phyloP scores from a whole-genome alignment of 2,113 vertebrate genomes.

The Emydura subglobosa region DNA sequence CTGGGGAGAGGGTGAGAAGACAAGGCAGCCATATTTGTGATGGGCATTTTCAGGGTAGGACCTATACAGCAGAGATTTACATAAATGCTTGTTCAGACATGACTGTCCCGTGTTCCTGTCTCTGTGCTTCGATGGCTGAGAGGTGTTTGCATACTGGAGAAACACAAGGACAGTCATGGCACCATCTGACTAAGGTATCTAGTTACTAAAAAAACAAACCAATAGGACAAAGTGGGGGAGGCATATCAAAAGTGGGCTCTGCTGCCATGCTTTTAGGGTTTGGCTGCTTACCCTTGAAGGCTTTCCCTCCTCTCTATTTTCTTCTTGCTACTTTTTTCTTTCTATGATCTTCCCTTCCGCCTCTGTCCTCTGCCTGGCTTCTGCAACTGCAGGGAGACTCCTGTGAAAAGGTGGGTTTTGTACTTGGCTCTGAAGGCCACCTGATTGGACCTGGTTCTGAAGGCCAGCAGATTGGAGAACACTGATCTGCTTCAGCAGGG shows the following conservation, averaged over 20 bases:
- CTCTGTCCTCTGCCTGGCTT: background rate
- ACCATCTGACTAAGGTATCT: background rate
- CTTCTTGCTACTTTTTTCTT: background rate
- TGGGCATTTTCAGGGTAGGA: background rate
- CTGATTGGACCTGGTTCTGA: background rate
- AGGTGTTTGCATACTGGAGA: background rate
- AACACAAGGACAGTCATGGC: background rate
- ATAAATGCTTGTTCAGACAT: background rate
- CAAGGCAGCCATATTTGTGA: background rate
- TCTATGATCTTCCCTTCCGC: background rate
- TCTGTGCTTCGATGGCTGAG: background rate
- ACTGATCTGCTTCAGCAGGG: fast-evolving
- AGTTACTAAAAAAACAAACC: background rate
- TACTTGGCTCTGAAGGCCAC: background rate
- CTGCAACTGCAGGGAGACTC: background rate
- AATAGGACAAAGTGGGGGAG: background rate
- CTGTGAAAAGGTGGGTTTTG: background rate
- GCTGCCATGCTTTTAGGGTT: background rate
- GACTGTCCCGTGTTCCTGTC: background rate
- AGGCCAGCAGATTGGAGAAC: background rate
- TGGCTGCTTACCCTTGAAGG: background rate
- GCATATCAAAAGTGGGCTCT: background rate
- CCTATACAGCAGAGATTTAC: background rate
- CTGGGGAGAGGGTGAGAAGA: too few species aligned
- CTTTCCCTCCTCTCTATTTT: background rate